phyloP scores from a whole-genome alignment of 2,888 invertebrate genomes.

The Syritta pipiens region DNA sequence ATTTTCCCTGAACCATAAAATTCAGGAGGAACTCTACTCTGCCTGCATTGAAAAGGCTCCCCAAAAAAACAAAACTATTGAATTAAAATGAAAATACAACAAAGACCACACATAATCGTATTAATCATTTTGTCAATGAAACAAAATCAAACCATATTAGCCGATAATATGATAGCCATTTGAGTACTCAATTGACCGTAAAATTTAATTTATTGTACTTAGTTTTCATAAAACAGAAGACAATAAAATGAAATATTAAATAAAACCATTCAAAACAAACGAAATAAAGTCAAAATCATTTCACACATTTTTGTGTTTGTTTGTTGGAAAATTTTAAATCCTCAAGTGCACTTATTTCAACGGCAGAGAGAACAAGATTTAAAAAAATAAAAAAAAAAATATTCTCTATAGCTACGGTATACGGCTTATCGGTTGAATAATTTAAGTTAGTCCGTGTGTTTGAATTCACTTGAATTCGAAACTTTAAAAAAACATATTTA shows the following conservation, averaged over 20 bases:
- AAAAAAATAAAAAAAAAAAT: neutral
- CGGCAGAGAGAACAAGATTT: neutral
- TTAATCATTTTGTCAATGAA: neutral
- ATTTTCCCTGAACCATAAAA: no score
- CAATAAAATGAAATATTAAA: neutral
- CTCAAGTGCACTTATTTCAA: conserved; percentile 1
- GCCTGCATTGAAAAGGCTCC: no score
- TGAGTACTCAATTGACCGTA: conserved; percentile 37
- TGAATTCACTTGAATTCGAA: neutral
- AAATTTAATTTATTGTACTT: conserved; percentile 27
- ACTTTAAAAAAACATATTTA: neutral
- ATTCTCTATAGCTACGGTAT: neutral
- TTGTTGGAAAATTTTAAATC: no score
- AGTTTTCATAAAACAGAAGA: conserved; percentile 1
- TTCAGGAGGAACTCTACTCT: no score
- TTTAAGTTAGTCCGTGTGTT: no score
- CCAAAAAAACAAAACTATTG: no score
- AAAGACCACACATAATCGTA: neutral
- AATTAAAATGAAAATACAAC: no score
- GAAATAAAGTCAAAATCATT: neutral
- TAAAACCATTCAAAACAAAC: neutral
- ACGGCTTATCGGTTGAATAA: no score
- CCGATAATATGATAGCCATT: conserved; percentile 12
- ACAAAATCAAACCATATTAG: conserved; percentile 26
- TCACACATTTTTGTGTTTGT: no score